Conservation (phyloP, 2,888 invertebrate genomes). For the Odontomyia ornata region DNA sequence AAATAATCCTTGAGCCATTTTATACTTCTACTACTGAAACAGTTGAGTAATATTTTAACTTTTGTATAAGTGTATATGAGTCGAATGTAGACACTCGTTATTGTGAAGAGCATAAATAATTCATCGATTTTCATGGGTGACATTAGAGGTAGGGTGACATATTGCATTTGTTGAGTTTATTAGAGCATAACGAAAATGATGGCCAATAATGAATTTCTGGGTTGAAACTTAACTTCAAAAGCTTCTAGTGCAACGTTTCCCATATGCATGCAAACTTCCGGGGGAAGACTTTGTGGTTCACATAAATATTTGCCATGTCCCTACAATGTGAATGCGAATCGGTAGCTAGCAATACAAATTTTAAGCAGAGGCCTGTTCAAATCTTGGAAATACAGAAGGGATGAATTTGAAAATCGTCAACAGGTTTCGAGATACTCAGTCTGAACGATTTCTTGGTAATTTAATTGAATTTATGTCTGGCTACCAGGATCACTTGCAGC, state of each 20-base stretch:
- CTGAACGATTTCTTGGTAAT: too few relatives aligned
- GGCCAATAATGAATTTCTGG: background rate
- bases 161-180: constrained; percentile 8
- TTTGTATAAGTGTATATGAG: too few relatives aligned
- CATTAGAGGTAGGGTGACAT: background rate
- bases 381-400: background rate
- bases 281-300: background rate
- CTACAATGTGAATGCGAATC: constrained; percentile 1
- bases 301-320: constrained; percentile 25
- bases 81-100: too few relatives aligned
- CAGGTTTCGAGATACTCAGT: too few relatives aligned
- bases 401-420: too few relatives aligned
- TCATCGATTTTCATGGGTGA: too few relatives aligned
- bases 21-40: too few relatives aligned
- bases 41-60: too few relatives aligned
- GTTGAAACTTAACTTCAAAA: background rate
- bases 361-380: background rate
- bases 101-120: too few relatives aligned
- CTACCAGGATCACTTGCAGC: too few relatives aligned
- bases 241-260: background rate
- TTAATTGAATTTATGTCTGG: too few relatives aligned
- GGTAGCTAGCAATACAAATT: background rate
- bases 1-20: too few relatives aligned
- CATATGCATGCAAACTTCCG: background rate
- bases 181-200: constrained; percentile 4